Conservation (phyloP, 2,113 vertebrate genomes). For the Notarius quadriscutis region DNA sequence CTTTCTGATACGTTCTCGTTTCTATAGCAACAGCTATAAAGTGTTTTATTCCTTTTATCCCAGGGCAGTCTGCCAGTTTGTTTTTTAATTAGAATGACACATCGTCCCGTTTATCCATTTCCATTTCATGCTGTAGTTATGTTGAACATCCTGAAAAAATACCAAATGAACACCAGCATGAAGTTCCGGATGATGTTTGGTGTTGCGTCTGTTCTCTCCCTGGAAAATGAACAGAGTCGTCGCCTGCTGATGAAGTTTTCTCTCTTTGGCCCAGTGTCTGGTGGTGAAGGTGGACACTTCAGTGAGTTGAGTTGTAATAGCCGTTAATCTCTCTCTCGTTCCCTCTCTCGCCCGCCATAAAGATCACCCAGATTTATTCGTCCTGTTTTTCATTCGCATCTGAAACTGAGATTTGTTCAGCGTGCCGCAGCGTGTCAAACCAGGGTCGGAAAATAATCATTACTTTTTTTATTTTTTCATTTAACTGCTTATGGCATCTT, state of each 20-base stretch:
- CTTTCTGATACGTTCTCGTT: neutral
- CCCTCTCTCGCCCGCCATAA: conserved; percentile 43
- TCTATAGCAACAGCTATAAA: neutral
- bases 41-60: neutral
- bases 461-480: conserved; percentile 44
- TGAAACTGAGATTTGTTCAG: conserved; percentile 58
- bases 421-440: conserved; percentile 38
- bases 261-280: neutral
- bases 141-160: neutral
- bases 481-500: conserved; percentile 56
- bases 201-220: neutral
- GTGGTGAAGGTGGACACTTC: neutral
- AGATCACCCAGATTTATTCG: conserved; percentile 57
- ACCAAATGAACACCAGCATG: neutral
- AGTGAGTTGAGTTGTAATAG: neutral
- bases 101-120: neutral
- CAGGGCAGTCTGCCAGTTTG: neutral
- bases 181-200: neutral
- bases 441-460: conserved; percentile 51
- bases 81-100: neutral
- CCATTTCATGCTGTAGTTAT: neutral
- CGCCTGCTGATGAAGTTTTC: neutral
- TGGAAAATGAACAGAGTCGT: neutral
- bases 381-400: conserved; percentile 58
- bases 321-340: conserved; percentile 17